Percentiles rank a stretch among this genome's conserved stretches.
phyloP scores from a whole-genome alignment of 2,888 invertebrate genomes.

The Craniophora ligustri region DNA sequence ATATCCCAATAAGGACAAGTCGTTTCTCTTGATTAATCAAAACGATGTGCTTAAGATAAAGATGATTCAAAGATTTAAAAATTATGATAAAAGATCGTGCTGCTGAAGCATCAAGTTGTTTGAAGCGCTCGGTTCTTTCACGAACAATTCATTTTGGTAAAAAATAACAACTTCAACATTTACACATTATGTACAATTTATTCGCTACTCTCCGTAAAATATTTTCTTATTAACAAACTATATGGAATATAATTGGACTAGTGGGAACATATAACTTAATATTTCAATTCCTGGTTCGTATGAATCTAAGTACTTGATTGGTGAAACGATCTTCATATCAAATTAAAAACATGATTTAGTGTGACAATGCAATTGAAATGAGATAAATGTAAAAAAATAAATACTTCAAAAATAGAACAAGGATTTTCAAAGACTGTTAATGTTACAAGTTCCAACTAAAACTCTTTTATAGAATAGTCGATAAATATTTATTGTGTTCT shows the following conservation, averaged over 20 bases:
- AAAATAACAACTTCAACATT: constrained; percentile 65
- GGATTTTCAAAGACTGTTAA: background rate
- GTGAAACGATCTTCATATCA: constrained; percentile 3
- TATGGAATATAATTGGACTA: constrained; percentile 52
- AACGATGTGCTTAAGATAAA: constrained; percentile 73
- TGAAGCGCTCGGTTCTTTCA: constrained; percentile 39
- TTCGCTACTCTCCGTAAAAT: constrained; percentile 41
- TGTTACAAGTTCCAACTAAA: background rate
- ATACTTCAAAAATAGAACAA: background rate
- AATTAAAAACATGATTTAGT: background rate
- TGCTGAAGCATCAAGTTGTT: constrained; percentile 50
- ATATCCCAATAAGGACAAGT: constrained; percentile 76
- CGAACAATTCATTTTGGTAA: constrained; percentile 61
- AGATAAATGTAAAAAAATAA: no score
- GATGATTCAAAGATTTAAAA: constrained; percentile 60
- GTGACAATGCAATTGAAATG: no score
- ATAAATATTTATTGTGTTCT: constrained; percentile 1
- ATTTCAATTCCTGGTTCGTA: constrained; percentile 37
- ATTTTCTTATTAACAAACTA: constrained; percentile 42
- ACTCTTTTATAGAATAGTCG: background rate
- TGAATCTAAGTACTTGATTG: constrained; percentile 17
- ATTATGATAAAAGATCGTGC: constrained; percentile 62
- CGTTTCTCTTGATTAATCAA: constrained; percentile 60
- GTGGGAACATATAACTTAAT: constrained; percentile 26
- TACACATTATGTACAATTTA: constrained; percentile 60